A percentile compares a stretch with the other conserved stretches of the same genome.
Conservation (phyloP, 1,140 invertebrate genomes). For the Platyscapa corneri region DNA sequence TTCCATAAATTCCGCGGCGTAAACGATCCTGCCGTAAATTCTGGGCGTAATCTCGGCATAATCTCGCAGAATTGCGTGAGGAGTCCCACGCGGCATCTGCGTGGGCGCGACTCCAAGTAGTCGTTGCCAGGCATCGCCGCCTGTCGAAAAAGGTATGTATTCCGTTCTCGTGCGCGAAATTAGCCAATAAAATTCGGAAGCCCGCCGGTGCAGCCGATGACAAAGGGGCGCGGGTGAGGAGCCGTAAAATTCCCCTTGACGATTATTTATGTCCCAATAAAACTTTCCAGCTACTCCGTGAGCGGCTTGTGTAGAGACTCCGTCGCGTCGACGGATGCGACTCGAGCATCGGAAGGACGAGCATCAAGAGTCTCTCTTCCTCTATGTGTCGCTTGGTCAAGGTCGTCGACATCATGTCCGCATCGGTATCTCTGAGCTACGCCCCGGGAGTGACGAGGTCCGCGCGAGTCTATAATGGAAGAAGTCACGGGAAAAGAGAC, state of each 20-base stretch:
- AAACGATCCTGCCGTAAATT: not conserved
- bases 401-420: conserved; percentile 28
- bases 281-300: conserved; percentile 52
- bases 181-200: conserved; percentile 46
- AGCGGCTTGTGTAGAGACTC: not conserved
- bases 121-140: not conserved
- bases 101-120: conserved; percentile 19
- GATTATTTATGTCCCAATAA: conserved; percentile 59
- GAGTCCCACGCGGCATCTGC: not conserved
- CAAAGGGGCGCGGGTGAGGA: conserved; percentile 50
- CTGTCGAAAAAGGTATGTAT: not conserved
- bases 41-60: not conserved
- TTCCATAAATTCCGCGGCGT: not conserved
- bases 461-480: not conserved
- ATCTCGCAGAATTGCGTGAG: not conserved
- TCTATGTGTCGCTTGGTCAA: conserved; percentile 55
- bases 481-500: not conserved
- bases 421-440: not conserved
- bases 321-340: not conserved
- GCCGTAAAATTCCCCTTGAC: conserved; percentile 52
- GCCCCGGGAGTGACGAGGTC: not conserved
- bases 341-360: conserved; percentile 2
- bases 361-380: not conserved
- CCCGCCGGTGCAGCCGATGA: conserved; percentile 25
- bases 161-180: conserved; percentile 22